Percentiles rank a stretch among this genome's conserved stretches.
Evolutionary conservation across 2,797 vertebrate species (phyloP).

Genomic region (Podarcis siculus): DNA sequence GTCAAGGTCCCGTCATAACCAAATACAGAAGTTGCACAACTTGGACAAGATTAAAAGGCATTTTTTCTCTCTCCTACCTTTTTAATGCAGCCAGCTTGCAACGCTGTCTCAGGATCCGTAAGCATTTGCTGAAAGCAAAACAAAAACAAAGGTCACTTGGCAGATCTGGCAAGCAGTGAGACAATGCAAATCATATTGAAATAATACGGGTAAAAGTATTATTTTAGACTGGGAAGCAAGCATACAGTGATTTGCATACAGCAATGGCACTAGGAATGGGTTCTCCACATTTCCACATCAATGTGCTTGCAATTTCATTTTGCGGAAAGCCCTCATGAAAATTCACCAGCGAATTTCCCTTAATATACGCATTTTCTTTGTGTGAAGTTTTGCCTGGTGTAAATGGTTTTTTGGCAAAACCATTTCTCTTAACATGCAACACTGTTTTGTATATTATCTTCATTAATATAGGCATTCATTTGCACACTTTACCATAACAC

Average conservation of each 20-base stretch:
- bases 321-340: too few species aligned
- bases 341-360: too few species aligned
- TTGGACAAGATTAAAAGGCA: not conserved
- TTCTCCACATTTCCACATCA: too few species aligned
- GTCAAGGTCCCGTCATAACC: not conserved
- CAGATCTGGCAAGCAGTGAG: not conserved
- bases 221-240: fast-evolving
- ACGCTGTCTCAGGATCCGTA: conserved; percentile 86
- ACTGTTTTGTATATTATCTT: too few species aligned
- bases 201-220: fast-evolving
- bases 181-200: not conserved
- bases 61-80: conserved; percentile 84
- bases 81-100: conserved; percentile 89
- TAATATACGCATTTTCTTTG: too few species aligned
- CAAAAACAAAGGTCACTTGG: not conserved
- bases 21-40: conserved; percentile 3
- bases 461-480: too few species aligned
- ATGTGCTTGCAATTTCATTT: too few species aligned
- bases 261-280: too few species aligned
- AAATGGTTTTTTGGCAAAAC: too few species aligned
- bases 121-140: conserved; percentile 83
- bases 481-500: too few species aligned
- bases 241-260: not conserved
- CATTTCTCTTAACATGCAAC: too few species aligned
- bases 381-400: too few species aligned